A percentile compares a stretch with the other conserved stretches of the same genome.
Evolutionary conservation across 2,888 invertebrate genomes (phyloP).

Genomic region (Galerucella pusilla): DNA sequence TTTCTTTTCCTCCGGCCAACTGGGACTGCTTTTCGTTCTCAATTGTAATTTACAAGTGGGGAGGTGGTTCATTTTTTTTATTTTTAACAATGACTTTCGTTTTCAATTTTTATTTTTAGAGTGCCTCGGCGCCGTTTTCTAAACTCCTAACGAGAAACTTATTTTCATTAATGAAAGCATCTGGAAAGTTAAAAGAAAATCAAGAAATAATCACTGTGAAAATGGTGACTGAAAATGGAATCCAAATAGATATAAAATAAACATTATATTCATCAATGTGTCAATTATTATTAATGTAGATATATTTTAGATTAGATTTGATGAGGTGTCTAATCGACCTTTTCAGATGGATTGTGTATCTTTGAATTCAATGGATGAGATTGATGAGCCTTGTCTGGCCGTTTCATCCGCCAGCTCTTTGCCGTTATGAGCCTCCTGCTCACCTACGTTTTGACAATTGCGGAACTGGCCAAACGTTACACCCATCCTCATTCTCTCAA

Average conservation of each 20-base stretch:
- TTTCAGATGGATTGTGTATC: no score
- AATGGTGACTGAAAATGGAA: neutral
- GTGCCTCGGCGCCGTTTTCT: neutral
- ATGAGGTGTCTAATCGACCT: no score
- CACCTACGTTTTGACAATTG: no score
- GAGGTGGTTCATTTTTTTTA: neutral
- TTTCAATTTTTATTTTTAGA: constrained; percentile 16
- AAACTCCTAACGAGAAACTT: neutral
- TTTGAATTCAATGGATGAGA: no score
- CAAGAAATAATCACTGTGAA: neutral
- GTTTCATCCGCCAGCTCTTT: no score
- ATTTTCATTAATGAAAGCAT: neutral
- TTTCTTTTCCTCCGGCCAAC: constrained; percentile 27
- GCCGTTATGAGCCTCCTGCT: no score
- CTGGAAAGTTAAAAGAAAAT: neutral
- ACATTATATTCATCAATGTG: no score
- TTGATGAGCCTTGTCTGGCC: no score
- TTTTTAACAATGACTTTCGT: constrained; percentile 17
- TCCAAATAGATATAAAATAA: neutral
- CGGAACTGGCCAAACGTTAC: no score
- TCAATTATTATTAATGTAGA: no score
- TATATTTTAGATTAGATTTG: no score
- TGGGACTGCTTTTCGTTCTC: constrained; percentile 16
- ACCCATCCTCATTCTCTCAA: no score
- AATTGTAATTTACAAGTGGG: constrained; percentile 7